These are phyloP conservation scores for Calycopis cecrops DNA, from an alignment of 1,140 invertebrate species.

Conservation along the genomic window DNA sequence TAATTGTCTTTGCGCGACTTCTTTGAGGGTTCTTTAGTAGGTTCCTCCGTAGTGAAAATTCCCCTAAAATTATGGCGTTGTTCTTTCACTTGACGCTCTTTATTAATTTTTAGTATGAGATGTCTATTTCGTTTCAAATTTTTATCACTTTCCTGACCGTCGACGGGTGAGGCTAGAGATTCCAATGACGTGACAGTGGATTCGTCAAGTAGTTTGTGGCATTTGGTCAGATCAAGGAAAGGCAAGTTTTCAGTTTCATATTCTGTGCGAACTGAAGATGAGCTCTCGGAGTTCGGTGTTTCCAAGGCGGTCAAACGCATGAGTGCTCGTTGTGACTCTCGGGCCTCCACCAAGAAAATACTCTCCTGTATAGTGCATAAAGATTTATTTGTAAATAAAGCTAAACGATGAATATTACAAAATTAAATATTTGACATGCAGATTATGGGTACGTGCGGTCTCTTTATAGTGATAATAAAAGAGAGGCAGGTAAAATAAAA, in stretches of 20 bases:
- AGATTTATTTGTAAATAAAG: background rate
- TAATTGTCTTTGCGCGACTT: conserved; percentile 41
- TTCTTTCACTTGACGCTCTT: conserved; percentile 59
- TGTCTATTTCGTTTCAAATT: conserved; percentile 51
- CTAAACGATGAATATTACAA: no score
- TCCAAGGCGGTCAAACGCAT: conserved; percentile 51
- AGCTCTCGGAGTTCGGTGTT: conserved; percentile 25
- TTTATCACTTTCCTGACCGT: conserved; percentile 36
- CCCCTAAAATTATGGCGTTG: conserved; percentile 43
- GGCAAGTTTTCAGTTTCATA: conserved; percentile 18
- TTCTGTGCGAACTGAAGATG: conserved; percentile 14
- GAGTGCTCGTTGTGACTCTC: conserved; percentile 81
- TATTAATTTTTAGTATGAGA: conserved; percentile 41
- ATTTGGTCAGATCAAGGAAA: conserved; percentile 35
- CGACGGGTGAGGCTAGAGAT: conserved; percentile 57
- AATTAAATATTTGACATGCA: no score
- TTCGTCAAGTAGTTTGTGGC: conserved; percentile 29
- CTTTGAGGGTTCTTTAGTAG: conserved; percentile 40
- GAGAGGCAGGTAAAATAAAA: no score
- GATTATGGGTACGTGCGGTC: no score
- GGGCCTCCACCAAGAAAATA: conserved; percentile 86
- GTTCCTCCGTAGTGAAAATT: conserved; percentile 43
- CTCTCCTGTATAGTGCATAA: conserved; percentile 74
- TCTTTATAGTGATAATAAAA: no score
- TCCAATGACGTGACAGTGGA: conserved; percentile 63